Conservation (phyloP, 1,140 invertebrate genomes). For the Drosophila littoralis region DNA sequence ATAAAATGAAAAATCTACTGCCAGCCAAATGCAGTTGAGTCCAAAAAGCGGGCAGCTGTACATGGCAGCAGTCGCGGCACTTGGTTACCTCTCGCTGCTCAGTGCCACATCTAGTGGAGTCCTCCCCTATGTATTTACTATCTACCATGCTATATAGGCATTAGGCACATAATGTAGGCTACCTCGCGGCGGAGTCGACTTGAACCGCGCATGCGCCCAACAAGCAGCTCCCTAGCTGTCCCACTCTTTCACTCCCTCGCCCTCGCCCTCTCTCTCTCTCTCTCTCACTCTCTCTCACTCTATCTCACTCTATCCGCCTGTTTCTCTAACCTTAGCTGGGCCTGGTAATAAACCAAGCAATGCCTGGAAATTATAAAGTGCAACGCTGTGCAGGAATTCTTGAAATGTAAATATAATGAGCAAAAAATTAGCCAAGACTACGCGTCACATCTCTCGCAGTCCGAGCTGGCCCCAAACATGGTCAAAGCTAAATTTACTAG, state of each 20-base stretch:
- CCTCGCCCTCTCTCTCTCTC: too few species aligned
- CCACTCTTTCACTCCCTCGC: conserved; percentile 46
- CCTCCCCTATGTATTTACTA: conserved; percentile 29
- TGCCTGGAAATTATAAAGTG: conserved; percentile 77
- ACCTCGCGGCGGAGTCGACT: conserved; percentile 26
- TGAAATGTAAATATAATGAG: conserved; percentile 83
- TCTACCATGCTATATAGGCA: conserved; percentile 25
- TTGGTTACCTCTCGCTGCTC: conserved; percentile 51
- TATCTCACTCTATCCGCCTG: conserved; percentile 5
- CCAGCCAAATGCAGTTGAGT: conserved; percentile 76
- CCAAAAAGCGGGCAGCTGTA: conserved; percentile 53
- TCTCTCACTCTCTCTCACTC: not conserved
- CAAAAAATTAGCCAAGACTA: conserved; percentile 78
- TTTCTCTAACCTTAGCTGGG: conserved; percentile 1
- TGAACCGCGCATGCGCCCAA: conserved; percentile 24
- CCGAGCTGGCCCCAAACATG: conserved; percentile 62
- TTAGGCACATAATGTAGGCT: conserved; percentile 81
- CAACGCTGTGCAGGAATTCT: conserved; percentile 64
- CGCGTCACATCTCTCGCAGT: conserved; percentile 28
- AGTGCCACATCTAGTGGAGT: not conserved
- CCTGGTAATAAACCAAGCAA: conserved; percentile 69
- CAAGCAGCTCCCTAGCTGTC: conserved; percentile 48
- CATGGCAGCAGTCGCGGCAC: conserved; percentile 54
- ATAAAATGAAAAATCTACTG: conserved; percentile 83
- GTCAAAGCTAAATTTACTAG: conserved; percentile 81